Evolutionary conservation across 2,113 vertebrate species (phyloP), one percentile per base, ranked within the genome.

Genomic region (Cheilinus undulatus): DNA sequence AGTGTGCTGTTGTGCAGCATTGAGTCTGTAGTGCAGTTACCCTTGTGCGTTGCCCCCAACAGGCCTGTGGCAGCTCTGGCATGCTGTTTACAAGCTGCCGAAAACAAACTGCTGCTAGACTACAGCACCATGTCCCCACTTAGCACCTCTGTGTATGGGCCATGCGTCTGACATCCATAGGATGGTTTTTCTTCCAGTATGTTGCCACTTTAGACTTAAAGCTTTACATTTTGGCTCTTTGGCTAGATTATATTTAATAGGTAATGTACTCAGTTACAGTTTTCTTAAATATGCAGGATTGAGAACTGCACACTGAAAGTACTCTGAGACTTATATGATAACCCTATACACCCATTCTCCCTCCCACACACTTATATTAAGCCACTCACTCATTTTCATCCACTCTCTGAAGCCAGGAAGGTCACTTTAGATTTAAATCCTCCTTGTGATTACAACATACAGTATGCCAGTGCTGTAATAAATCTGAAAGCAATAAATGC

Each of bases 71-170:
- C 73, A 84, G 84, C 80, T 76, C 70, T 71, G 84, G 84, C 86
- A 89, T 85, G 85, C 81, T 85, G 86, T 87, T 88, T 83, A 89
- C 87, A 91, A 86, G 87, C 87, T 86, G 88, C 65, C 84, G 80
- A 88, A 91, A 89, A 90, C 87, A 85, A 90, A 88, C 86, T 74
- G 82, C 86, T 78, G 74, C 76, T 80, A 70, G 72, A 86, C 82
- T 72, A 71, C 65, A 75, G 77, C 73, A 65, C 69, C 42, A 23
- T 65, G 71, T 71, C 69, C 67, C 79, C 85, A 71, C 78, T 90
- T 84, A 81, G 71, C 81, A 62, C 82, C 78, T 85, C n/a, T 50
- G 60, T 56, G 80, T 57, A 49, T 53, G 27, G n/a, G 15, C 13
- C 19, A 5, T 46, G 32, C 36, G 26, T 73, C 23, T 56, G 26